A percentile compares a stretch with the other conserved stretches of the same genome.
Conservation (phyloP, 2,113 vertebrate genomes). For the Poeciliopsis occidentalis region DNA sequence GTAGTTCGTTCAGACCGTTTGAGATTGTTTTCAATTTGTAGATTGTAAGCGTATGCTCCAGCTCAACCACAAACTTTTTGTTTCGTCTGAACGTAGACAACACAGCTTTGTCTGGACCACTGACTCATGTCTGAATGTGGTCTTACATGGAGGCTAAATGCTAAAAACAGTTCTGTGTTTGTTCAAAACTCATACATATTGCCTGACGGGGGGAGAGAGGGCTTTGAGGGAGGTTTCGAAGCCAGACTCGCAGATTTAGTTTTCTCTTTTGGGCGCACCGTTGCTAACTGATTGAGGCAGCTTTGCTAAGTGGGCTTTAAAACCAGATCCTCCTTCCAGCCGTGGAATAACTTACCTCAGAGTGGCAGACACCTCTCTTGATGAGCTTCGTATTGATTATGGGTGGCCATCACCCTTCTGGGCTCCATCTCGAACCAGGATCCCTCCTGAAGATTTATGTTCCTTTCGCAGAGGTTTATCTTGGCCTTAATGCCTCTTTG, state of each 20-base stretch:
- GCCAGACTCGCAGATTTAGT: background rate
- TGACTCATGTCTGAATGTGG: too few species aligned
- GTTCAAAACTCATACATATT: background rate
- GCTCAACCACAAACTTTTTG: too few species aligned
- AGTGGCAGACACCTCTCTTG: constrained; percentile 57
- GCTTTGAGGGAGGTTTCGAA: background rate
- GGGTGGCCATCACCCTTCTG: constrained; percentile 61
- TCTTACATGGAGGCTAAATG: too few species aligned
- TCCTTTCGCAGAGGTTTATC: constrained; percentile 71
- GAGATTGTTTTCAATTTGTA: too few species aligned
- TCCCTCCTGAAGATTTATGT: constrained; percentile 66
- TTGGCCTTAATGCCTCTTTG: constrained; percentile 78
- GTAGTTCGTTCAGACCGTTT: too few species aligned
- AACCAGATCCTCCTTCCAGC: constrained; percentile 32
- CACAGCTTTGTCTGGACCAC: too few species aligned
- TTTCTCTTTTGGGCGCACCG: background rate
- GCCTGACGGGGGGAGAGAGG: background rate
- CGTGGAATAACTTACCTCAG: constrained; percentile 36
- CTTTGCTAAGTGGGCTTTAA: constrained; percentile 29
- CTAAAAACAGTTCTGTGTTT: too few species aligned
- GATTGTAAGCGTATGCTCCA: too few species aligned
- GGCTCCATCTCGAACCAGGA: constrained; percentile 58
- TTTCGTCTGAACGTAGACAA: too few species aligned
- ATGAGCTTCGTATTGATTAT: constrained; percentile 76
- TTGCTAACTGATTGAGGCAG: constrained; percentile 21